Base-by-base conservation (phyloP, 2,888 invertebrate species). In the Euclidia mi region DNA sequence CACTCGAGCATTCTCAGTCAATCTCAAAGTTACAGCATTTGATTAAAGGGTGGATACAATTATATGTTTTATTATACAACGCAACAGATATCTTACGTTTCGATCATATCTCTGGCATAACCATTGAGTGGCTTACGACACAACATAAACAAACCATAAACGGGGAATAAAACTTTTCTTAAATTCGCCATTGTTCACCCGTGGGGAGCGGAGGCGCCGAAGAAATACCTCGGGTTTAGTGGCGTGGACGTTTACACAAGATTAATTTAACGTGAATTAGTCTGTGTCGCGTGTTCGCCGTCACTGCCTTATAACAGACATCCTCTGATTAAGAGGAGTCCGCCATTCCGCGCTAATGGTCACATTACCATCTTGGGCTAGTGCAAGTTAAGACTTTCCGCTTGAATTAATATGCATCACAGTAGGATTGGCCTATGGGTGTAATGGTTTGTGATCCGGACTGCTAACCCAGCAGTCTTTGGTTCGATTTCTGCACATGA, bases 241-340 rank as follows among this genome's bases (percentile, higher is more conserved):
- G 44, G 45, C 35, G 31, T 45, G 53, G 69, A 69, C 65, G 55
- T 62, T 69, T 35, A 44, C 50, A 42, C 18, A 40, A 66, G 74
- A 71, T 52, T 66, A 70, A 72, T 64, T 63, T 53, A 64, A 66
- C 44, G 52, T 50, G 47, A 67, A 71, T 73, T 69, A 56, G 56
- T 73, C 76, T 63, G 55, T 44, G 62, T 64, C 66, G 34, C 34
- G 49, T 47, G 37, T 66, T 58, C 56, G 43, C 45, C 46, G 78
- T 63, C 67, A 58, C 67, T 65, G 56, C 65, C 60, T 61, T 60
- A 59, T 62, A 70, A 59, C 63, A 56, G 76, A 69, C 65, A 71
- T 73, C 61, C 59, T 61, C 67, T 79, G 79, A 82, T 81, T 80
- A 79, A 76, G 78, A 76, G 76, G 78, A 79, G 61, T 78, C 76